Evolutionary conservation across 1,140 invertebrate genomes (phyloP), one percentile per base, ranked within the genome.

Genomic region (Apis mellifera): DNA sequence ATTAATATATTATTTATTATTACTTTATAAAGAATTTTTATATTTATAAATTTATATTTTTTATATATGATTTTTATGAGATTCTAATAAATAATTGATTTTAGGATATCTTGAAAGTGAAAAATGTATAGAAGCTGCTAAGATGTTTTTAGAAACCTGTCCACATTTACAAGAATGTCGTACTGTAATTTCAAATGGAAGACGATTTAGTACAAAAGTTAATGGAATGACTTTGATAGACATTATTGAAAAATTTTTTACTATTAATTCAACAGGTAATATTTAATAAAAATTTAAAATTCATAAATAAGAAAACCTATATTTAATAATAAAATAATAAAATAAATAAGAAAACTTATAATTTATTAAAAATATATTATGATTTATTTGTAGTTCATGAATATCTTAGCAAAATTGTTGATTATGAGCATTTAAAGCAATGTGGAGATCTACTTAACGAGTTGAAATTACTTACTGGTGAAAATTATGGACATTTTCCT

Each of bases 41-140:
- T 42, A 42, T 7, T 42, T 1, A 23, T 21, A 50, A 1, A 50
- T 26, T 26, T 26, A n/a, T n/a, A 21, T 50, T 26, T n/a, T 17
- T 13, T 21, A 12, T 26, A 3, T 21, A 21, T 15, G 19, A 12
- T 62, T 50, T n/a, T 1, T 21, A 19, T 9, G 8, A 64, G 42
- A 12, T 9, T 2, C 26, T 57, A 42, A 42, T 42, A 21, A 26
- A 26, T 4, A 21, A 82, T 52, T 79, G 26, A 71, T 89, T 86
- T 17, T 62, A 95, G 94, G 94, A 71, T 95, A 95, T 74, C 84
- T 95, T 0, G 93, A 94, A 78, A 92, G 92, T 66, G 90, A 94
- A 88, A 90, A 92, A n/a, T 95, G 94, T 59, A 73, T 89, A 13
- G 92, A 92, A 32, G 93, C 92, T 69, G 94, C 94, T 0, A 90